These are phyloP conservation scores for Leptonema lineaticorne DNA, from an alignment of 1,140 invertebrate species.

Conservation along the genomic window DNA sequence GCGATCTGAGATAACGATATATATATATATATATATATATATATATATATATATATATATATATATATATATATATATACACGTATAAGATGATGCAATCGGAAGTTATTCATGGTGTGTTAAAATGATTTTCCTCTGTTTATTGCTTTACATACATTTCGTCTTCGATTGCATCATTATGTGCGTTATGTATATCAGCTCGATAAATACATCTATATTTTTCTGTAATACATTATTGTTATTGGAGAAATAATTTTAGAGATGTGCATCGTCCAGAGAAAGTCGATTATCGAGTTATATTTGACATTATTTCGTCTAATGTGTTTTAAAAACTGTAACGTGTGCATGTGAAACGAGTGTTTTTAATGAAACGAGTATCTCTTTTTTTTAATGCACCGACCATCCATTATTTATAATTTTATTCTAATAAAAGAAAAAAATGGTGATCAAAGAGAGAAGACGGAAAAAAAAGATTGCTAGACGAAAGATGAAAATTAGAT, in stretches of 20 bases:
- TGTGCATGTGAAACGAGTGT: not conserved
- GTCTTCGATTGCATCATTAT: not conserved
- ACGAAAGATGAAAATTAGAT: not conserved
- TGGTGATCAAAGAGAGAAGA: too few species aligned
- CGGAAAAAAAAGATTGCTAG: not conserved
- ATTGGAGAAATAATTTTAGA: too few species aligned
- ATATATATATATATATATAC: too few species aligned
- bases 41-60: too few species aligned
- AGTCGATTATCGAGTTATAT: not conserved
- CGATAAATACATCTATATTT: not conserved
- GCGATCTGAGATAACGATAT: slow-evolving; percentile 4
- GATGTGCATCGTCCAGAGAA: too few species aligned
- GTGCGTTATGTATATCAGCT: not conserved
- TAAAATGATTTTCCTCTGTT: not conserved
- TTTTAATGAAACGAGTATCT: not conserved
- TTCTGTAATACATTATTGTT: not conserved
- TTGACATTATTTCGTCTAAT: not conserved
- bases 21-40: too few species aligned
- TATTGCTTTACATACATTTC: not conserved
- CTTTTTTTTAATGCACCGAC: slow-evolving; percentile 4
- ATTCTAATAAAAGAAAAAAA: not conserved
- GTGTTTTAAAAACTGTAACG: too few species aligned
- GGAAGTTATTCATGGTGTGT: not conserved
- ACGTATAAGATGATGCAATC: not conserved
- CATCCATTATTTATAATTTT: slow-evolving; percentile 15